Evolutionary conservation across 2,797 vertebrate genomes (phyloP).

Genomic region (Cynopterus sphinx): DNA sequence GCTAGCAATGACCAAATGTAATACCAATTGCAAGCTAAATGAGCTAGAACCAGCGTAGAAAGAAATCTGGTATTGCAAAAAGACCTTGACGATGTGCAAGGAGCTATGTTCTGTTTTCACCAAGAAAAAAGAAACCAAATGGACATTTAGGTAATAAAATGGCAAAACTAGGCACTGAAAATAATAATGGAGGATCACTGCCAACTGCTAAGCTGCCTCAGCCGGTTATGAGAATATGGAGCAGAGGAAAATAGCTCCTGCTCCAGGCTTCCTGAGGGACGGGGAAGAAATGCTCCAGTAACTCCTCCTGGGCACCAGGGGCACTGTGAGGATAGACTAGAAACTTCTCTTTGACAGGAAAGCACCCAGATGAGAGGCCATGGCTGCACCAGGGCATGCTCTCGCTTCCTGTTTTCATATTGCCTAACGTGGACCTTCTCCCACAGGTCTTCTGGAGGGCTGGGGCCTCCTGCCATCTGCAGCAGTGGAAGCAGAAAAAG

Average conservation of each 20-base stretch:
- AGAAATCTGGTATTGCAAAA: background rate
- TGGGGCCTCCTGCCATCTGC: background rate
- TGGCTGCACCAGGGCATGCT: too few relatives aligned
- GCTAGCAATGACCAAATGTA: constrained; percentile 40
- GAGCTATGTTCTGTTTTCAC: background rate
- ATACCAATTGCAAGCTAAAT: constrained; percentile 45
- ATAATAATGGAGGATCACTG: background rate
- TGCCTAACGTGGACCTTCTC: background rate
- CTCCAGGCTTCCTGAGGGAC: background rate
- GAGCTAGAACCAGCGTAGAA: constrained; percentile 12
- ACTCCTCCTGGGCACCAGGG: constrained; percentile 19
- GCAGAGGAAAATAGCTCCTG: background rate
- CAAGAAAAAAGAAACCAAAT: background rate
- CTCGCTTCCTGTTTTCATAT: background rate
- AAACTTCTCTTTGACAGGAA: background rate
- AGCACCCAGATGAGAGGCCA: background rate
- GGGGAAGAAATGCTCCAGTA: background rate
- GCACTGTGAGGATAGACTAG: background rate
- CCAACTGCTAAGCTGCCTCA: background rate
- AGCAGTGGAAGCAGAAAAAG: background rate
- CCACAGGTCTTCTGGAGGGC: background rate
- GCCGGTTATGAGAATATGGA: background rate
- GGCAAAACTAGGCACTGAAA: background rate
- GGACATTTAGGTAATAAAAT: constrained; percentile 28
- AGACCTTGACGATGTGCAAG: background rate